phyloP scores from a whole-genome alignment of 2,888 invertebrate species.

The Neoascia interrupta region DNA sequence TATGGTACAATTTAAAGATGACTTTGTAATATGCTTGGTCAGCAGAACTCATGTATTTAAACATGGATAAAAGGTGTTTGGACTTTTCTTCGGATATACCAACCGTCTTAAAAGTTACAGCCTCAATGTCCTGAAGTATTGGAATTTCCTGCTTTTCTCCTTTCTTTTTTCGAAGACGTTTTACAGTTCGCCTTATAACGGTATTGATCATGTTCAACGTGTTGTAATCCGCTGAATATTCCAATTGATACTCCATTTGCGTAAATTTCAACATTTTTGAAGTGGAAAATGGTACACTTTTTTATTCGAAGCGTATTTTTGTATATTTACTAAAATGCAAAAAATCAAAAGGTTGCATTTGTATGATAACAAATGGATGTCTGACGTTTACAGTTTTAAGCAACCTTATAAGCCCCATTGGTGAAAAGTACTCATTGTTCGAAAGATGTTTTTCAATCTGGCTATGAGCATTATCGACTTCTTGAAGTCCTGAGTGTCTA shows the following conservation, averaged over 20 bases:
- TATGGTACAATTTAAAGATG: neutral
- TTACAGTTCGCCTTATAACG: conserved; percentile 3
- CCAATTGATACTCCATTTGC: neutral
- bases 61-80: neutral
- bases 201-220: conserved; percentile 6
- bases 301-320: neutral
- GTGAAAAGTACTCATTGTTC: conserved; percentile 36
- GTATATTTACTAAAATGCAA: neutral
- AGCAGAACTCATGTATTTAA: conserved; percentile 11
- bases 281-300: neutral
- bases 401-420: conserved; percentile 1
- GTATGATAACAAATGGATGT: conserved; percentile 21
- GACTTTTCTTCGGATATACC: neutral
- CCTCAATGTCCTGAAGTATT: conserved; percentile 3
- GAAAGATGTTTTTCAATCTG: conserved; percentile 80
- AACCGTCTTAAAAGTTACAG: neutral
- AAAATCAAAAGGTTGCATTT: neutral
- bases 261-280: neutral
- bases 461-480: conserved; percentile 33
- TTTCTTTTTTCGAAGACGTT: conserved; percentile 2
- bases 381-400: conserved; percentile 14
- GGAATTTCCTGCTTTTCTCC: neutral
- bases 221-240: neutral
- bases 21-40: neutral
- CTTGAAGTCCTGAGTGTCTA: conserved; percentile 35